phyloP scores from a whole-genome alignment of 2,888 invertebrate genomes.

The Lingula anatina region DNA sequence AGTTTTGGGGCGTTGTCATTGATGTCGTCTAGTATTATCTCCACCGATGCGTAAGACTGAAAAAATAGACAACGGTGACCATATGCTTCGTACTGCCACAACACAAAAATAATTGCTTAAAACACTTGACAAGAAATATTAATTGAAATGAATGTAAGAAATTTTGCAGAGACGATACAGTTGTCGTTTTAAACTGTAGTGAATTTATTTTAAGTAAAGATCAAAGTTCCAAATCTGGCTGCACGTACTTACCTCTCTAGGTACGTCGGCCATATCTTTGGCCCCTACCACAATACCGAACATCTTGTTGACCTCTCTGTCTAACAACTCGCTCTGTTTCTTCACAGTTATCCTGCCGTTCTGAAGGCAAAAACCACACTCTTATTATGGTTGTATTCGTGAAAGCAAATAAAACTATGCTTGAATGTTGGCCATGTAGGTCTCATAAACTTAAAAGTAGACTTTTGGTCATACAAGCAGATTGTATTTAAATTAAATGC shows the following conservation, averaged over 20 bases:
- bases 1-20: constrained; percentile 14
- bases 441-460: no score
- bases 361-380: constrained; percentile 3
- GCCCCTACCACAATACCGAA: constrained; percentile 11
- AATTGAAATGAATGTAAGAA: no score
- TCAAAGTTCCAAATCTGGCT: no score
- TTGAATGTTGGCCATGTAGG: not conserved
- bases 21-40: constrained; percentile 10
- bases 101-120: no score
- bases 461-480: no score
- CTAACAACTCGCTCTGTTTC: constrained; percentile 1
- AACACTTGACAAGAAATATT: no score
- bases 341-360: constrained; percentile 5
- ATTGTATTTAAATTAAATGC: no score
- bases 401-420: not conserved
- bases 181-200: not conserved
- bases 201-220: not conserved
- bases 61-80: not conserved
- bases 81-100: no score
- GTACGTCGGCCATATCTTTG: constrained; percentile 11
- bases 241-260: constrained; percentile 12
- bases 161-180: no score
- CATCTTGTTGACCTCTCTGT: constrained; percentile 10
- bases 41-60: constrained; percentile 5
- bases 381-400: not conserved